Base-by-base conservation (phyloP, 2,113 vertebrate species). In the Sorex fumeus region DNA sequence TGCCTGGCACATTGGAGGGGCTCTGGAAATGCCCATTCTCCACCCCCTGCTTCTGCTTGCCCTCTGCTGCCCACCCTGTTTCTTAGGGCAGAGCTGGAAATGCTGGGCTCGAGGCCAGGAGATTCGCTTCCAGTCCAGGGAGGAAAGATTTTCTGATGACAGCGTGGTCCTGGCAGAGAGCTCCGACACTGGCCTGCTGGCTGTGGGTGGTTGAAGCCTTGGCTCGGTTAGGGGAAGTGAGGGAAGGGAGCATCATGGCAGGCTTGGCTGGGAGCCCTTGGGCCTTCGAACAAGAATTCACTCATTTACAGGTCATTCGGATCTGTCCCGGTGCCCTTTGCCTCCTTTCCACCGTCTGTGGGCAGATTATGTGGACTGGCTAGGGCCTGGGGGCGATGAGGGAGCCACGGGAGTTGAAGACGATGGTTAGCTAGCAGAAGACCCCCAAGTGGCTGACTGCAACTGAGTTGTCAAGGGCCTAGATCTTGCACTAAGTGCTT, bases 251-350 rank as follows among this genome's bases (percentile, higher is more conserved):
- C 67, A 18, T 36, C 34, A 1, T 3, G 36, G 15, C 25, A 18
- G 13, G 45, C 19, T 62, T 50, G 45, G 11, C 60, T 66, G 32
- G 57, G 40, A 62, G 28, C 12, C 23, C 28, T 3, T 5, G 40
- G 36, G 28, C 8, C 70, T 72, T 12, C 27, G 70, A 67, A 28
- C 19, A 80, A 32, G 27, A 69, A 30, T 4, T 57, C 30, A 4
- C 21, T 50, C 34, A 84, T 60, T 75, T 23, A 23, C 57, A 60
- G 21, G 18, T 60, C 57, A 60, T 60, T 60, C 57, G 6, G 57
- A 60, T 5, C 57, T 8, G 13, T 16, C 74, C 4, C 0, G 0
- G 23, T 21, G 40, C 8, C n/a, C 23, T 12, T 3, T 9, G 40
- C 25, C 12, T 6, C 47, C 70, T 10, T 30, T 45, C 10, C 32